Percentiles rank a stretch among this genome's conserved stretches.
Evolutionary conservation across 2,113 vertebrate species (phyloP).

Genomic region (Eira barbara): DNA sequence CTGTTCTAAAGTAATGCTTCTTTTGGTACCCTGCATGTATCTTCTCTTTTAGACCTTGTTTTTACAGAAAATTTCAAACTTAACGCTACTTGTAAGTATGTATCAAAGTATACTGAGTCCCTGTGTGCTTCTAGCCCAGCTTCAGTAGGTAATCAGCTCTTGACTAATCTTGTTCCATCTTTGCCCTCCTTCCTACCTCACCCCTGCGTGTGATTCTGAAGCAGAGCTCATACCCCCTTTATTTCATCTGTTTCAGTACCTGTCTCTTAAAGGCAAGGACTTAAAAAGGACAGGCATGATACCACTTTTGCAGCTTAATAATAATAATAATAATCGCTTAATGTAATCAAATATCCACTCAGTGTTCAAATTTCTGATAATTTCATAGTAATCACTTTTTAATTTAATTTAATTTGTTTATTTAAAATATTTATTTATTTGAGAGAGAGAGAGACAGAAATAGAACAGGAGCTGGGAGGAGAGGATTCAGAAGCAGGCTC

Average conservation of each 20-base stretch:
- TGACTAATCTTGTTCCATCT: neutral
- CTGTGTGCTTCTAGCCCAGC: too few species aligned
- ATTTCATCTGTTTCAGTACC: neutral
- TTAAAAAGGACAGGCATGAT: neutral
- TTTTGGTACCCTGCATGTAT: neutral
- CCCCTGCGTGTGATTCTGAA: neutral
- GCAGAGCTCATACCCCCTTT: neutral
- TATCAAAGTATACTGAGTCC: neutral
- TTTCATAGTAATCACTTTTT: neutral
- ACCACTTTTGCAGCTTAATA: neutral
- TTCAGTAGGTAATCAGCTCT: neutral
- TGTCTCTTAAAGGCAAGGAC: neutral
- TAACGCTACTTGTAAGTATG: neutral
- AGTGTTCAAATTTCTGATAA: neutral
- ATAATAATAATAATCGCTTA: neutral
- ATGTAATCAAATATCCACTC: neutral
- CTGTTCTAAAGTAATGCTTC: neutral
- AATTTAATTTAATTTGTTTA: too few species aligned
- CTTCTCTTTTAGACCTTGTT: neutral
- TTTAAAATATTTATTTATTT: too few species aligned
- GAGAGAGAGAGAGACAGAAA: too few species aligned
- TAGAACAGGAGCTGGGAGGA: too few species aligned
- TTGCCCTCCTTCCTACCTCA: neutral
- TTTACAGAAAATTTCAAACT: neutral
- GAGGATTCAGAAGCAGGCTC: too few species aligned